Evolutionary conservation across 2,113 vertebrate species (phyloP).

Genomic region (Sebastes fasciatus): DNA sequence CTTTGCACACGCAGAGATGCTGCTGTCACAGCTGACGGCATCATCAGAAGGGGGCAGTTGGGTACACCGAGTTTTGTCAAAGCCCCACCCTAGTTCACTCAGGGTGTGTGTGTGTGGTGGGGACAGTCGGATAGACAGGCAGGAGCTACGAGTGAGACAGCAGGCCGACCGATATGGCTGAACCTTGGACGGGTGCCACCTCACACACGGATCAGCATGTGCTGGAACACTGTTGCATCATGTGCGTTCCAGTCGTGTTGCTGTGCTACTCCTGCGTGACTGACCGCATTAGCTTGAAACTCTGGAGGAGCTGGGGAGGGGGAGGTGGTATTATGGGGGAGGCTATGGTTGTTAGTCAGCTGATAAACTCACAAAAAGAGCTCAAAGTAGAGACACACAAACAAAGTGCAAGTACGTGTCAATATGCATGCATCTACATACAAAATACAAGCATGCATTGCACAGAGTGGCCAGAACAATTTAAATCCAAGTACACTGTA

Average conservation of each 20-base stretch:
- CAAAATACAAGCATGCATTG: too few species aligned
- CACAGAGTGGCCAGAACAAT: not conserved
- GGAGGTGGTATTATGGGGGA: slow-evolving; percentile 33
- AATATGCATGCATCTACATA: not conserved
- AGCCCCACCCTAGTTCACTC: slow-evolving; percentile 27
- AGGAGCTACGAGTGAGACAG: slow-evolving; percentile 33
- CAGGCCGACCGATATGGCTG: slow-evolving; percentile 37
- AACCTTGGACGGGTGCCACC: slow-evolving; percentile 74
- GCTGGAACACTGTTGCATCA: slow-evolving; percentile 80
- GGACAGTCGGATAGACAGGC: slow-evolving; percentile 38
- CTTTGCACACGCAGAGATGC: not conserved
- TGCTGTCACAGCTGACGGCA: slow-evolving; percentile 33
- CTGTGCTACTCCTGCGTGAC: slow-evolving; percentile 68
- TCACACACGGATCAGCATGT: slow-evolving; percentile 79
- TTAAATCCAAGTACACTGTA: not conserved
- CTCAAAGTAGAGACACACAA: slow-evolving; percentile 58
- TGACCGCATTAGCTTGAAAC: slow-evolving; percentile 53
- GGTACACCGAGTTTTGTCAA: slow-evolving; percentile 17
- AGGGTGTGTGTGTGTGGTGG: slow-evolving; percentile 3
- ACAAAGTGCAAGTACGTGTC: not conserved
- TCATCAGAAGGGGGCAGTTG: slow-evolving; percentile 61
- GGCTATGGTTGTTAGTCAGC: slow-evolving; percentile 57
- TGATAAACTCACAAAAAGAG: slow-evolving; percentile 65
- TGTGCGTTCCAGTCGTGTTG: slow-evolving; percentile 61
- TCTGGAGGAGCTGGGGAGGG: slow-evolving; percentile 41